Base-by-base conservation (phyloP, 2,888 invertebrate genomes). In the Steromphala cineraria region DNA sequence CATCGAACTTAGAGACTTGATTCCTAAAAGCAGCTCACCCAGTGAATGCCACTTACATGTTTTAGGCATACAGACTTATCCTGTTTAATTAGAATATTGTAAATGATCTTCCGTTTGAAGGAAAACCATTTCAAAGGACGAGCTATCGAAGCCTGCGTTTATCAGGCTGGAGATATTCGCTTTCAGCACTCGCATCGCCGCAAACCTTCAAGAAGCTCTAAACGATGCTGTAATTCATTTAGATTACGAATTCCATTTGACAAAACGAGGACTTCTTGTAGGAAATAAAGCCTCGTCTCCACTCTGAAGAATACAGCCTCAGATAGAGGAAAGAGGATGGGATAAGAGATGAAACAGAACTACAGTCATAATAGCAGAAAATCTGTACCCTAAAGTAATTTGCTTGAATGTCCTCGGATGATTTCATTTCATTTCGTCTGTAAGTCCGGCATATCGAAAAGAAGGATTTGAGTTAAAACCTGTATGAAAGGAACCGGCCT, bases 231-330 rank as follows among this genome's bases (percentile, higher is more conserved):
- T 71, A 71, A 71, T 71, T 71, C 71, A 71, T 71, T 71, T 71
- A 71, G 71, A 71, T 71, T 71, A 71, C 36, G 71, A 71, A 71
- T 71, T 71, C 71, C 71, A 71, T 71, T 71, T 71, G 71, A 71
- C 71, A 71, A 71, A 71, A 36, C 71, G 71, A 40, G 71, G 36
- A 31, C 71, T 71, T 71, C 71, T 71, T 71, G 40, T 36, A 13
- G 28, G 19, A 17, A 15, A 19, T 10, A 36, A 71, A 71, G 36
- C 40, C 28, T 31, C 40, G 28, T 40, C 40, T 36, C 36, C 19
- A 36, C 71, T 31, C 36, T 40, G 17, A 40, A 71, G 71, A 71
- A 71, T 71, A 71, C 31, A 67, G n/a, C 71, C 31, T 36, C 17
- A 71, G 71, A 71, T 31, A n/a, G 36, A 17, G 40, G 31, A 36